Base-by-base conservation (phyloP, 2,113 vertebrate genomes). In the Phyllopteryx taeniolatus region DNA sequence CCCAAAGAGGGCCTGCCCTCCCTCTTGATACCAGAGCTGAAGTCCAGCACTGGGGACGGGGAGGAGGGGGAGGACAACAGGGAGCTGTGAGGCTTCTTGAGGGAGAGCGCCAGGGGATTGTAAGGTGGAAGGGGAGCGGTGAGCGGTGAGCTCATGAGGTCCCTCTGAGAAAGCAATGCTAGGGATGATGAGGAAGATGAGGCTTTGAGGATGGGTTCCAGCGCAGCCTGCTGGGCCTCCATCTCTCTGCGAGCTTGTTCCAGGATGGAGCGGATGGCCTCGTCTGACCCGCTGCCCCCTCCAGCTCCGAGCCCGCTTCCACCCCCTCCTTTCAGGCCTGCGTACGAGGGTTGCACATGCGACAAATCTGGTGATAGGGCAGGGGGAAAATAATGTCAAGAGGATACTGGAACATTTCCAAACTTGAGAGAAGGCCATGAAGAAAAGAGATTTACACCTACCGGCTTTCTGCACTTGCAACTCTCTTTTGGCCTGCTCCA, bases 401-500 rank as follows among this genome's bases (percentile, higher is more conserved):
- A 74, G 47, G 47, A 17, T 42, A 14, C 7, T 31, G n/a, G 46
- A 46, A 47, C 42, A 46, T 72, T 65, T 68, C 53, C 47, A 33
- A 59, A 20, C 46, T 39, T 3, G 43, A 33, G 15, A 47, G 15
- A 70, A 22, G 57, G 2, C n/a, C 20, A 54, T 31, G 31, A n/a
- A 78, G 74, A 78, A 8, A 47, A 54, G 46, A 49, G 46, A 76
- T 71, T 56, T 47, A 4, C 56, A 85, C 67, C 12, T 91, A 98
- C 97, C 96, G 69, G 94, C 94, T 93, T 96, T 98, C 91, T 97
- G 95, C 87, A 96, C 96, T 92, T 97, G 96, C 84, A 98, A 93
- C 91, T 98, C 96, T 92, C 95, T 93, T 91, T 95, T 98, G 85
- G 96, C 95, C 92, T 98, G 95, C 72, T 99, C 97, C 8, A 98